These are phyloP conservation scores for Pseudopleuronectes americanus DNA, from an alignment of 2,797 vertebrate species.

Conservation along the genomic window DNA sequence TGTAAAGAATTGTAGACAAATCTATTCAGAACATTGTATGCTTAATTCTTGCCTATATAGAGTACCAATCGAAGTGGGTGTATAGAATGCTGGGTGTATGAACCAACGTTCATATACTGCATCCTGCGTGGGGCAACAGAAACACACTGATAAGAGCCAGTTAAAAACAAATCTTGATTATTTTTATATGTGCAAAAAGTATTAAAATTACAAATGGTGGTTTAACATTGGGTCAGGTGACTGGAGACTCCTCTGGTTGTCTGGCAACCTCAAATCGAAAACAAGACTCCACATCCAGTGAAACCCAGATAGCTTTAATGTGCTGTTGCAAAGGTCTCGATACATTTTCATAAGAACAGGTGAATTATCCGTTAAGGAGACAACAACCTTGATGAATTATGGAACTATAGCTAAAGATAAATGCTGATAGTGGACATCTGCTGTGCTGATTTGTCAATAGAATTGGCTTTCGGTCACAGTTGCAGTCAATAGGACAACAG, in stretches of 20 bases:
- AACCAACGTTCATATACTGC: background rate
- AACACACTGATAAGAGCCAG: background rate
- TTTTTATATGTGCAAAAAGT: background rate
- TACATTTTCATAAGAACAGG: background rate
- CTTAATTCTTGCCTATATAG: no score
- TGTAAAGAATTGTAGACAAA: no score
- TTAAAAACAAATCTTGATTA: background rate
- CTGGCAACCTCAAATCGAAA: background rate
- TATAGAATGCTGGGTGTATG: background rate
- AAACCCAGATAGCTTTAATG: background rate
- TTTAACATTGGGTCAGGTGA: background rate
- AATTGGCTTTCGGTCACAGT: conserved; percentile 59
- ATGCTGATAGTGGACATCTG: conserved; percentile 35
- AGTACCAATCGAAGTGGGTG: background rate
- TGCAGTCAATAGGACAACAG: conserved; percentile 54
- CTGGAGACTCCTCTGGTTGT: background rate
- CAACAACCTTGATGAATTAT: conserved; percentile 52
- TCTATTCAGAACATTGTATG: no score
- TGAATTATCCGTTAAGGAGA: conserved; percentile 19
- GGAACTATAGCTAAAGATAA: conserved; percentile 43
- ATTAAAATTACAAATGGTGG: background rate
- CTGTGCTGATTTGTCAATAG: conserved; percentile 54
- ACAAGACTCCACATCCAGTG: background rate
- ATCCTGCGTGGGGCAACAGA: no score
- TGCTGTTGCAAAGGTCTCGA: background rate